Evolutionary conservation across 2,113 vertebrate species (phyloP).

Genomic region (Miniopterus natalensis): DNA sequence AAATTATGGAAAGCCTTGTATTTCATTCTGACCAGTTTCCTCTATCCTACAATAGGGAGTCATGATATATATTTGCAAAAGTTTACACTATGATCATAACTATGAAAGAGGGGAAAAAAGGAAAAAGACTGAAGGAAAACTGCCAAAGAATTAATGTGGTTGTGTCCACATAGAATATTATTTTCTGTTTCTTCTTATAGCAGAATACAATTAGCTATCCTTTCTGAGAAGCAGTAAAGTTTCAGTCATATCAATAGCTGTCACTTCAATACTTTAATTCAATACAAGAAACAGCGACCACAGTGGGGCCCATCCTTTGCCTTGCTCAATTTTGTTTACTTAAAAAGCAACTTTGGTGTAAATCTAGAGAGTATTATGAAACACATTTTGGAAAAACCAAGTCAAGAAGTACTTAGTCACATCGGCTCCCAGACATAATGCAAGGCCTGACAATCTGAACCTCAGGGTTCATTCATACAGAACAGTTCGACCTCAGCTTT

Average conservation of each 20-base stretch:
- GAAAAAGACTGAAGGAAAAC: not conserved
- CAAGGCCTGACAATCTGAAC: not conserved
- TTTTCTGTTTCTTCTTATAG: not conserved
- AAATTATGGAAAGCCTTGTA: not conserved
- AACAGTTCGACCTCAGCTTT: too few species aligned
- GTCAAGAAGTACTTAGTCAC: not conserved
- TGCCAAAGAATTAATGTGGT: not conserved
- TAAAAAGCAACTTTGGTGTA: not conserved
- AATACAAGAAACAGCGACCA: not conserved
- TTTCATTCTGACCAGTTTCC: not conserved
- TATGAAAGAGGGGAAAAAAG: not conserved
- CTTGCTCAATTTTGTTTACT: constrained; percentile 21
- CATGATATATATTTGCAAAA: constrained; percentile 33
- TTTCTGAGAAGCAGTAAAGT: not conserved
- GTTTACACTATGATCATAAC: not conserved
- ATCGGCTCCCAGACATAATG: not conserved
- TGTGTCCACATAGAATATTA: not conserved
- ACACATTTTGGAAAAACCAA: not conserved
- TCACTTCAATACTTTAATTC: not conserved
- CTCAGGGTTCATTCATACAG: not conserved
- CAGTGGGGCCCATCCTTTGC: not conserved
- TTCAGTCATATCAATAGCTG: not conserved
- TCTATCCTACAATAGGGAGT: not conserved
- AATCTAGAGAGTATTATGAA: not conserved
- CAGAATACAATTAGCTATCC: not conserved